Base-by-base conservation (phyloP, 2,797 vertebrate genomes). In the Podarcis siculus region DNA sequence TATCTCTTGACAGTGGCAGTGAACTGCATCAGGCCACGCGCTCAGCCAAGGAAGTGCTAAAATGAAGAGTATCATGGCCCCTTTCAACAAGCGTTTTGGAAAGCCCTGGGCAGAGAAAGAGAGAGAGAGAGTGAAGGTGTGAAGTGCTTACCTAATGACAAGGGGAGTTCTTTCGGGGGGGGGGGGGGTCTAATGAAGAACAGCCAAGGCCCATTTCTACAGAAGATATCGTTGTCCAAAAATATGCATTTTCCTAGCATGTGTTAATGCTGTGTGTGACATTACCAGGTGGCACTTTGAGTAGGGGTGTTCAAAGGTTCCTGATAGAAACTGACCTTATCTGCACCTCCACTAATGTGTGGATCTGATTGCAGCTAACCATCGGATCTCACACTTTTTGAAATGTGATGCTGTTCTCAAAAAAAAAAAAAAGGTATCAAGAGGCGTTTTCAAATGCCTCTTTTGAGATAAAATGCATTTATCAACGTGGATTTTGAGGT, bases 1-100 rank as follows among this genome's bases (percentile, higher is more conserved):
- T 96, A 95, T 95, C 95, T 96, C 95, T 95, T 96, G 96, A 96
- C 95, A 96, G 95, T 87, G 95, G 91, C 87, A 93, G 91, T 92
- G 91, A 95, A 92, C 85, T 92, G 95, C 93, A 94, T 96, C 94
- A 91, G 95, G 86, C 89, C 92, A 91, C 94, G 90, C 89, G 91
- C 89, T 94, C 92, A 93, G 91, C 94, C 92, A 91, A 90, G 90
- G 95, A 69, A 67, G 91, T 67, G 72, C 76, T 79, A 95, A 97
- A 96, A 97, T 90, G 86, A 96, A 96, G 95, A 89, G 89, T 86
- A 95, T 93, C 93, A 92, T 95, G n/a, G 13, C 32, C 23, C 58
- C 95, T 96, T 95, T 94, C 93, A 19, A 91, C 95, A 95, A 95
- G 93, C 92, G 92, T 95, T 95, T 95, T 92, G 17, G 0, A 30